Percentiles rank a stretch among this genome's conserved stretches.
phyloP scores from a whole-genome alignment of 2,113 vertebrate genomes.

The Pyrgilauda ruficollis region DNA sequence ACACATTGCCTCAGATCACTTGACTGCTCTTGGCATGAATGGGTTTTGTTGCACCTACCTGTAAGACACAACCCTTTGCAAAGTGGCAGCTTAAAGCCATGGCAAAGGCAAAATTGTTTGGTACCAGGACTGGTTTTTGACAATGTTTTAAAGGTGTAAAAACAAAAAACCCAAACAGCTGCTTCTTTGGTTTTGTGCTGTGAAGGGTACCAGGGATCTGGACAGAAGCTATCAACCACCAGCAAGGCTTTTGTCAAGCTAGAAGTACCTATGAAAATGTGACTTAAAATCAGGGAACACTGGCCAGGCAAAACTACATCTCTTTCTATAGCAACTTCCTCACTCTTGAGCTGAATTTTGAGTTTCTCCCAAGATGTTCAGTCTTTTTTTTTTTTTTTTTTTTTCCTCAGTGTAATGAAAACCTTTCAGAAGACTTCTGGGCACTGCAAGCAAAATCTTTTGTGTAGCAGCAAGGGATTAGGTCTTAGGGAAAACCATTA shows the following conservation, averaged over 20 bases:
- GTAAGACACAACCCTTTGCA: fast-evolving
- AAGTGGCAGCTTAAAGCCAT: not conserved
- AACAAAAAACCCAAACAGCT: not conserved
- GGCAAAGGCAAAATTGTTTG: not conserved
- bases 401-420: not conserved
- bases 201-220: not conserved
- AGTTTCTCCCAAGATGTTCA: not conserved
- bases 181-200: not conserved
- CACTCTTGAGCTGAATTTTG: not conserved
- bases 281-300: not conserved
- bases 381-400: no score
- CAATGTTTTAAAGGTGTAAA: not conserved
- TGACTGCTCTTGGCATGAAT: fast-evolving
- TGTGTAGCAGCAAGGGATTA: not conserved
- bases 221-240: not conserved
- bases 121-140: not conserved
- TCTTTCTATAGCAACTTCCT: not conserved
- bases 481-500: not conserved
- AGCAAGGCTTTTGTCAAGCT: not conserved
- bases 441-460: not conserved
- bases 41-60: not conserved
- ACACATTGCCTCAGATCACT: fast-evolving
- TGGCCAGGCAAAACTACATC: not conserved
- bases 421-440: not conserved
- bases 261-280: not conserved